Base-by-base conservation (phyloP, 2,888 invertebrate genomes). In the Syrphus vitripennis region DNA sequence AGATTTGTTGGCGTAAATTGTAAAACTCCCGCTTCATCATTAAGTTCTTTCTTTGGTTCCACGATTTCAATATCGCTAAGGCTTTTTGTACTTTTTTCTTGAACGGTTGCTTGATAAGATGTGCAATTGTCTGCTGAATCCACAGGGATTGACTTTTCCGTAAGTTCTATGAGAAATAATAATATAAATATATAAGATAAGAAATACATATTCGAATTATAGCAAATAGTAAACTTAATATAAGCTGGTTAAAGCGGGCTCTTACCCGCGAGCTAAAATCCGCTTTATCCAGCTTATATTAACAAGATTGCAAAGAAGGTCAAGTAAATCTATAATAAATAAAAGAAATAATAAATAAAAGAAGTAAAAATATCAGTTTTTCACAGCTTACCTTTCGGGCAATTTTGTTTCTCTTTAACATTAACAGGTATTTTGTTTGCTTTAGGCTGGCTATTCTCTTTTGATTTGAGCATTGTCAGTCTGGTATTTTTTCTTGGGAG, bases 21-120 rank as follows among this genome's bases (percentile, higher is more conserved):
- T 12, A 14, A 5, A 53, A 42, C 40, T 3, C 16, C 7, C 3
- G 48, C 10, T 5, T 71, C 45, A 12, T 37, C 37, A 19, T 9
- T 9, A 12, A 16, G 1, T 29, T 81, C 80, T 26, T 3, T n/a
- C 55, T 81, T 81, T 53, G 61, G 75, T 53, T 61, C 40, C 4
- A 75, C n/a, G 2, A 29, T 29, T 19, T 53, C 37, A n/a, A 19
- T 2, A 29, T 31, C 45, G 12, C 19, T 16, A 24, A 10, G 4
- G 6, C 10, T 50, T 10, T 29, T 24, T 40, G 26, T 12, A 6
- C 16, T 45, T 10, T 21, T 34, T 48, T 37, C 4, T 21, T 42
- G 16, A 29, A 34, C n/a, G 0, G 12, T 1, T 0, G 10, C 16
- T 24, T 63, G 31, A 34, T 14, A 19, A 2, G 14, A 10, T 3